Evolutionary conservation across 2,888 invertebrate species (phyloP).

Genomic region (Empis livida): DNA sequence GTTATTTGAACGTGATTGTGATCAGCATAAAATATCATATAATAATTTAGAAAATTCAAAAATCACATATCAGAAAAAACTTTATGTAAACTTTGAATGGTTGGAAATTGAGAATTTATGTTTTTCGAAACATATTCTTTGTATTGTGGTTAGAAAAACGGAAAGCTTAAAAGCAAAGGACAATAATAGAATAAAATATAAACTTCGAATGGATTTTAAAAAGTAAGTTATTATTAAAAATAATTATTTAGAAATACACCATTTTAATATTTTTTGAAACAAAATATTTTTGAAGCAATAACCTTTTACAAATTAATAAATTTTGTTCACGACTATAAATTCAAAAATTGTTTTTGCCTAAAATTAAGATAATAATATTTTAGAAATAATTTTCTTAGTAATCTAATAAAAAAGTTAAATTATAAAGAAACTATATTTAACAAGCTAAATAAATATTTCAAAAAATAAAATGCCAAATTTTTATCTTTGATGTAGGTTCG

Average conservation of each 20-base stretch:
- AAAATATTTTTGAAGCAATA: too few species aligned
- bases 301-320: too few species aligned
- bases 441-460: too few species aligned
- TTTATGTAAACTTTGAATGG: conserved; percentile 46
- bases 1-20: conserved; percentile 12
- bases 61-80: conserved; percentile 28
- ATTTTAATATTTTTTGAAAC: too few species aligned
- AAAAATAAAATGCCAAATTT: too few species aligned
- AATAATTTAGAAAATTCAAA: not conserved
- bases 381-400: too few species aligned
- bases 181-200: conserved; percentile 52
- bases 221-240: conserved; percentile 40
- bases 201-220: conserved; percentile 58
- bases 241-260: not conserved
- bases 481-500: too few species aligned
- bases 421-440: too few species aligned
- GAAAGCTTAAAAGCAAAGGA: conserved; percentile 42
- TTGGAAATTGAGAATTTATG: conserved; percentile 62
- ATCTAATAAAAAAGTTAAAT: too few species aligned
- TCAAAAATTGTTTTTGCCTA: too few species aligned
- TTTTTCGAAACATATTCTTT: conserved; percentile 59
- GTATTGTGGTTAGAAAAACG: conserved; percentile 42
- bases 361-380: too few species aligned
- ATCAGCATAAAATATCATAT: not conserved
- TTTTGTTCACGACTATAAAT: too few species aligned